Base-by-base conservation (phyloP, 2,888 invertebrate genomes). In the Calameuta idolon region DNA sequence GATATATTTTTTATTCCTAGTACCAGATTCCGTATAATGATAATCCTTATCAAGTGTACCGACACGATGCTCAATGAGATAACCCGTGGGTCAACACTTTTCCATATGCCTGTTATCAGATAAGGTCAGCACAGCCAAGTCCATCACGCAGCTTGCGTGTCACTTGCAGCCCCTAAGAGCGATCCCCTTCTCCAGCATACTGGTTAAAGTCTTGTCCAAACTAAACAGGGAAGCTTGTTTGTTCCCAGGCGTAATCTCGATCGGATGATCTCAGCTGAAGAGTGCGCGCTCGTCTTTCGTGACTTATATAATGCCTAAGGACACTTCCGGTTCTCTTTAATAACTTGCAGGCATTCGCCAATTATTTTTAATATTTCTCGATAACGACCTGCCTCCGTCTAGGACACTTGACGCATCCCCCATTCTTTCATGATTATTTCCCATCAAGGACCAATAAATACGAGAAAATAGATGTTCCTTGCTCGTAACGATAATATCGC, bases 71-170 rank as follows among this genome's bases (percentile, higher is more conserved):
- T 55, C 55, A 55, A 55, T 23, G 23, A 23, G 55, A 55, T 55
- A 23, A 71, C 71, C 71, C 12, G 71, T 55, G 69, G 69, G 77
- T 34, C 77, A 75, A 77, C 75, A 73, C 75, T 77, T 78, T 74
- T 55, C 69, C 81, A 77, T 79, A 69, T 75, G 71, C 69, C 77
- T 75, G 35, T 79, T 81, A 86, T 86, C 86, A 81, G 86, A 86
- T 86, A 86, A 83, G 79, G 79, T 75, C 78, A 73, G 23, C 77
- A 73, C 73, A 74, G 69, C 76, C 73, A 33, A 73, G 78, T 71
- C 35, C 68, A 73, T 76, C 73, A 55, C 33, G 78, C 40, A 75
- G 73, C 75, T 69, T 73, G 76, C 75, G 69, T 75, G 78, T 78
- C 78, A 78, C 78, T 78, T 78, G 34, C 78, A 75, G 78, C 55